Conservation (phyloP, 2,113 vertebrate genomes). For the Saimiri boliviensis region DNA sequence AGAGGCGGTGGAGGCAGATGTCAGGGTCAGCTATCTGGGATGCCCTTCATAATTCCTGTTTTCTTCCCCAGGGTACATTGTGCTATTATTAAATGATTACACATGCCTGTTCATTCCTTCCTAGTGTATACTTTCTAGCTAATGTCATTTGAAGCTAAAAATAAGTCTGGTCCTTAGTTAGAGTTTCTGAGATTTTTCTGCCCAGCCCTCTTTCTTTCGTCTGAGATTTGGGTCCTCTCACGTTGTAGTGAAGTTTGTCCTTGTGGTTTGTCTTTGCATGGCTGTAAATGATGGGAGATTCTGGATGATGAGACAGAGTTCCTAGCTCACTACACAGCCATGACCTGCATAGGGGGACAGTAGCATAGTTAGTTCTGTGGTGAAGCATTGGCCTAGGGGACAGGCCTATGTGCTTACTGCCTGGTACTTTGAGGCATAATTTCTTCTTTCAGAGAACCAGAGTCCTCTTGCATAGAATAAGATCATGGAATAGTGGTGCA, state of each 20-base stretch:
- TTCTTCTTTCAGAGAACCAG: not conserved
- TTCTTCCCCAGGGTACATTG: not conserved
- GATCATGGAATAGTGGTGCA: not conserved
- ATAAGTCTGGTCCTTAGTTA: slow-evolving; percentile 47
- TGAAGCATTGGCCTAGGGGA: accelerated
- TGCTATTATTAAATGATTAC: slow-evolving; percentile 70
- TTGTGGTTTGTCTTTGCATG: not conserved
- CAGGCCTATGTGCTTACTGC: not conserved
- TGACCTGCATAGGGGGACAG: accelerated
- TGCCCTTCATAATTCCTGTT: slow-evolving; percentile 4
- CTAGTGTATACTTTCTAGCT: slow-evolving; percentile 27
- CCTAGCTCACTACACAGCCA: not conserved
- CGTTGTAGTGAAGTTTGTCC: not conserved
- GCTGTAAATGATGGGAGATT: not conserved
- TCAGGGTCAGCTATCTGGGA: not conserved
- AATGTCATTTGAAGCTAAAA: slow-evolving; percentile 57
- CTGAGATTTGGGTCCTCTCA: not conserved
- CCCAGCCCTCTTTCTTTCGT: not conserved
- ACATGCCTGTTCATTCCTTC: slow-evolving; percentile 3
- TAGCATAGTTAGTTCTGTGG: too few relatives aligned
- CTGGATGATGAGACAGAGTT: not conserved
- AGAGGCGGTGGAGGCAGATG: slow-evolving; percentile 19
- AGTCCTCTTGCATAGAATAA: not conserved
- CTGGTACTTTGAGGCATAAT: not conserved
- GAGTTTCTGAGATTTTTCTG: slow-evolving; percentile 33